Evolutionary conservation across 2,797 vertebrate species (phyloP).

Genomic region (Crocodylus rhombifer): DNA sequence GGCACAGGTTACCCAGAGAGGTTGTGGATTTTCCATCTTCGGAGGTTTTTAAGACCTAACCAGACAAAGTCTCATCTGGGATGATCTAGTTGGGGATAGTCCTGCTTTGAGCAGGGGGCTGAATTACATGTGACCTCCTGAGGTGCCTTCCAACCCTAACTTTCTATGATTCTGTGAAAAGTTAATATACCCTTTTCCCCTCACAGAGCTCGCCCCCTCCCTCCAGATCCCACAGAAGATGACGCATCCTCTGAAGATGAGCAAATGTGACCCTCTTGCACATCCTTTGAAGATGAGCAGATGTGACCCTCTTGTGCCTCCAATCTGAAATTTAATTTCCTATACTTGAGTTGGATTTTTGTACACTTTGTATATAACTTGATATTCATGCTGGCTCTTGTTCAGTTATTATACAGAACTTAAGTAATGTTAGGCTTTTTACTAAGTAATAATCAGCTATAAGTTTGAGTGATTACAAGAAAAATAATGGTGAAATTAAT

Average conservation of each 20-base stretch:
- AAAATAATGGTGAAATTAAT: constrained; percentile 8
- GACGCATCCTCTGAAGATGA: constrained; percentile 54
- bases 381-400: not conserved
- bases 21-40: no score
- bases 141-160: no score
- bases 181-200: not conserved
- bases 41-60: no score
- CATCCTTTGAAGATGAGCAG: constrained; percentile 44
- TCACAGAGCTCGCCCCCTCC: constrained; percentile 66
- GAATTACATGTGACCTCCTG: no score
- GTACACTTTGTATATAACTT: constrained; percentile 40
- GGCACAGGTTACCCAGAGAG: no score
- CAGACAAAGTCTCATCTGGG: no score
- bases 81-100: no score
- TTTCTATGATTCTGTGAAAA: not conserved
- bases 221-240: constrained; percentile 59
- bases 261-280: constrained; percentile 35
- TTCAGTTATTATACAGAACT: constrained; percentile 28
- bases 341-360: not conserved
- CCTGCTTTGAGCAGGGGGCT: no score
- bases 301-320: not conserved
- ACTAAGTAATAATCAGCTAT: not conserved
- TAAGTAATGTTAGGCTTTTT: not conserved
- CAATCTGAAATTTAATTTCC: not conserved
- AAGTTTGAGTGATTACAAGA: not conserved